phyloP scores from a whole-genome alignment of 2,888 invertebrate genomes.

The Blastobasis adustella region DNA sequence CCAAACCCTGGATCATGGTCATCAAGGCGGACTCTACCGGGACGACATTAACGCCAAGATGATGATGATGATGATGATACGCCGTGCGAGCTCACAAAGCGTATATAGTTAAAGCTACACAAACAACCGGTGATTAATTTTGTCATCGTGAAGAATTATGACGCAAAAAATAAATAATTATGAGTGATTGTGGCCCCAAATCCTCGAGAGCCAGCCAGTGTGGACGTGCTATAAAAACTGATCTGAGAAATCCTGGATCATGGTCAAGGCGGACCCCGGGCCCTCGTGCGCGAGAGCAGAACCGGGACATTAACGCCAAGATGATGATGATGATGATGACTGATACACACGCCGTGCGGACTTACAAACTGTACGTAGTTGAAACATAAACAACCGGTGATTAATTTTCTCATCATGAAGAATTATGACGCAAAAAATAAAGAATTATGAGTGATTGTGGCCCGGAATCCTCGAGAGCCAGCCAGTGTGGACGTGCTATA shows the following conservation, averaged over 20 bases:
- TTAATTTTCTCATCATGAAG: slow-evolving; percentile 41
- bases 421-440: slow-evolving; percentile 56
- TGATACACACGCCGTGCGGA: slow-evolving; percentile 7
- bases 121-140: slow-evolving; percentile 33
- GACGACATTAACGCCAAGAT: no score
- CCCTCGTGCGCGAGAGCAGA: no score
- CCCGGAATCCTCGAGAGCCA: slow-evolving; percentile 41
- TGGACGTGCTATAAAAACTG: slow-evolving; percentile 57
- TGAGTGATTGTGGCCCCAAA: slow-evolving; percentile 36
- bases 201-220: slow-evolving; percentile 42
- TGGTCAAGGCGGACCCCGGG: no score
- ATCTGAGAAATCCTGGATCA: no score
- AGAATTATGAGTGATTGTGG: slow-evolving; percentile 36
- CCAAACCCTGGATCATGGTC: no score
- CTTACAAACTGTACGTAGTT: slow-evolving; percentile 18
- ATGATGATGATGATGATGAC: no score
- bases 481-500: slow-evolving; percentile 45
- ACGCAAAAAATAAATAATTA: slow-evolving; percentile 45
- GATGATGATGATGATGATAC: no score
- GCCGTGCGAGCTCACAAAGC: slow-evolving; percentile 21
- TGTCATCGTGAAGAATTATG: slow-evolving; percentile 51
- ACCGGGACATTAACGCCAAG: no score
- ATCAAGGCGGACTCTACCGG: no score
- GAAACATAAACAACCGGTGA: slow-evolving; percentile 24
- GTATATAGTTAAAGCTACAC: slow-evolving; percentile 17